A percentile compares a stretch with the other conserved stretches of the same genome.
phyloP scores from a whole-genome alignment of 2,113 vertebrate species.

The Gambusia affinis region DNA sequence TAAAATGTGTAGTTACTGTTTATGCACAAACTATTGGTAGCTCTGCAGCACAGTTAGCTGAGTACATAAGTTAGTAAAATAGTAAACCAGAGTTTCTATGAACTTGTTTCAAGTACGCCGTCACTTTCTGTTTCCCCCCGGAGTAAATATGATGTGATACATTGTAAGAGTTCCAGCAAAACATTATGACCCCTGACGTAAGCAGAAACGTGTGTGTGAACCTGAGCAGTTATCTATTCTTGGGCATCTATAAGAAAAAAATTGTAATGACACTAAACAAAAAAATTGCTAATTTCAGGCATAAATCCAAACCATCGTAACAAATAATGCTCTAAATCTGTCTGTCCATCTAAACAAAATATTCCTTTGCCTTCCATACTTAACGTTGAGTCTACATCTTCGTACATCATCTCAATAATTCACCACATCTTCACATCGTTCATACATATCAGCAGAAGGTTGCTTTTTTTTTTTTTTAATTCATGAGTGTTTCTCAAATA shows the following conservation, averaged over 20 bases:
- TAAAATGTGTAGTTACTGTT: not conserved
- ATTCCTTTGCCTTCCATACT: not conserved
- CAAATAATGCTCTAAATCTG: not conserved
- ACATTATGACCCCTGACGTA: no score
- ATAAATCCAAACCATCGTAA: no score
- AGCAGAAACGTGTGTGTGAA: no score
- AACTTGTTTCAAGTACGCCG: no score
- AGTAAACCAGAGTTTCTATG: not conserved
- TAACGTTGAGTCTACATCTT: not conserved
- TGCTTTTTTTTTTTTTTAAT: not conserved
- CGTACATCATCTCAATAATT: not conserved
- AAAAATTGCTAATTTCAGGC: no score
- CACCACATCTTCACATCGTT: constrained; percentile 1
- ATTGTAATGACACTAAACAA: no score
- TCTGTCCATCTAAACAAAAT: not conserved
- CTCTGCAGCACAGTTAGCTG: not conserved
- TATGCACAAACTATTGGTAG: no score
- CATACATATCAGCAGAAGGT: not conserved
- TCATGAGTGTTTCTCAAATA: constrained; percentile 2
- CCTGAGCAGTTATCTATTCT: no score
- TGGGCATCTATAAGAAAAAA: no score
- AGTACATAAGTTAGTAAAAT: not conserved
- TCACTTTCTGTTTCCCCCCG: no score
- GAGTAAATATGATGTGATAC: no score
- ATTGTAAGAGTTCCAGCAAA: no score